Percentiles rank a stretch among this genome's conserved stretches.
Evolutionary conservation across 2,113 vertebrate species (phyloP).

Genomic region (Erpornis zantholeuca): DNA sequence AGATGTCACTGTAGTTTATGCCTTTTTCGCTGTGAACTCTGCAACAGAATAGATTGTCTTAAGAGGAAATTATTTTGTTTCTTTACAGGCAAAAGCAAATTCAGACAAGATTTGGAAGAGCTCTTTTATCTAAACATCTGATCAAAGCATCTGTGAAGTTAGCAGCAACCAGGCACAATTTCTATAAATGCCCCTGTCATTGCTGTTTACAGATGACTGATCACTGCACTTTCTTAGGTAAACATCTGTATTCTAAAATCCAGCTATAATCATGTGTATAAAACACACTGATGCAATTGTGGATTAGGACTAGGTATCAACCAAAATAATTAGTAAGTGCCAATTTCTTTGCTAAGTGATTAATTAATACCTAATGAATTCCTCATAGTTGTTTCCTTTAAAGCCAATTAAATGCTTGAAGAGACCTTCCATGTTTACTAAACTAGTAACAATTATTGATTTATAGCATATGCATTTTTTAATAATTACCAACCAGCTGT

Average conservation of each 20-base stretch:
- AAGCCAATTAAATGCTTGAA: constrained; percentile 53
- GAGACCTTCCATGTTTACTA: constrained; percentile 28
- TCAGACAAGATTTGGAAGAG: not conserved
- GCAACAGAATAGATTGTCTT: not conserved
- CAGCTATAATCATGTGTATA: not conserved
- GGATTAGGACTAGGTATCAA: not conserved
- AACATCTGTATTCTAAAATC: not conserved
- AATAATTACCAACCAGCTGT: constrained; percentile 12
- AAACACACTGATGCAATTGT: not conserved
- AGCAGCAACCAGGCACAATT: not conserved
- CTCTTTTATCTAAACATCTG: not conserved
- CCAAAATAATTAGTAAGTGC: constrained; percentile 11
- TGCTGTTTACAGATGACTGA: not conserved
- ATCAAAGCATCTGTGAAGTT: not conserved
- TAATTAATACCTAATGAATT: constrained; percentile 54
- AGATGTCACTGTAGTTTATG: not conserved
- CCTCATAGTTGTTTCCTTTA: constrained; percentile 18
- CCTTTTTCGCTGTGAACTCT: not conserved
- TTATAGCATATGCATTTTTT: not conserved
- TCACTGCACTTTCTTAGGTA: not conserved
- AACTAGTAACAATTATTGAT: constrained; percentile 38
- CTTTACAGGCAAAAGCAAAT: not conserved
- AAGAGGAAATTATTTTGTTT: not conserved
- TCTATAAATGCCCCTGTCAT: not conserved
- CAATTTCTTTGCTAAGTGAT: constrained; percentile 44